Percentiles rank a stretch among this genome's conserved stretches.
Conservation (phyloP, 2,113 vertebrate genomes). For the Neogobius melanostomus region DNA sequence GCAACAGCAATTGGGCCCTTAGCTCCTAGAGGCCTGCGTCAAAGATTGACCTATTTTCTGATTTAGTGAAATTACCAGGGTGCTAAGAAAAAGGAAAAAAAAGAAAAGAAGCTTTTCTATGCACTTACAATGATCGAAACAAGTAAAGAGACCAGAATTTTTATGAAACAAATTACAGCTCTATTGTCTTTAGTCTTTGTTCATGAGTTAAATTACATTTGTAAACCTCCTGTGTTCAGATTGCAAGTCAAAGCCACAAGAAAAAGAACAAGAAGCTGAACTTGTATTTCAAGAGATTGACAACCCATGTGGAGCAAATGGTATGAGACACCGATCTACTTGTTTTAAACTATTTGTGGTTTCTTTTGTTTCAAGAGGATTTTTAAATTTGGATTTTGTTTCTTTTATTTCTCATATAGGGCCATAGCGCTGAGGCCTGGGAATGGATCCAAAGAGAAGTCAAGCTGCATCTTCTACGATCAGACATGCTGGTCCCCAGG, state of each 20-base stretch:
- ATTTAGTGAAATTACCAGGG: no score
- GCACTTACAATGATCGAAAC: no score
- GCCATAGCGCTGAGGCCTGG: conserved; percentile 57
- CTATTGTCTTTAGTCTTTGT: neutral
- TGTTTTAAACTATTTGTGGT: no score
- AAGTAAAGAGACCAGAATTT: no score
- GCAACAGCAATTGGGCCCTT: no score
- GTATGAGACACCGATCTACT: conserved; percentile 15
- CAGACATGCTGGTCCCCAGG: conserved; percentile 26
- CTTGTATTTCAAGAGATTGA: conserved; percentile 57
- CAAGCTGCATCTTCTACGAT: conserved; percentile 34
- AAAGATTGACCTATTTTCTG: no score
- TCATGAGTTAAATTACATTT: neutral
- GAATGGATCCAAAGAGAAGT: conserved; percentile 60
- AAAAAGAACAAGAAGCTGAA: conserved; percentile 52
- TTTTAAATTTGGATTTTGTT: neutral
- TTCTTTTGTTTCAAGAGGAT: no score
- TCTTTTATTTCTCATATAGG: conserved; percentile 29
- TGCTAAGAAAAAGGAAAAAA: neutral
- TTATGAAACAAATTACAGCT: no score
- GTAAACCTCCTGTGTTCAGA: conserved; percentile 2
- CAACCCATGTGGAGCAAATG: conserved; percentile 15
- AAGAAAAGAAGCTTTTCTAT: neutral
- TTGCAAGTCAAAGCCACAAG: conserved; percentile 12
- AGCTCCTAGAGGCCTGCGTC: no score